Percentiles rank a stretch among this genome's conserved stretches.
Conservation (phyloP, 2,888 invertebrate genomes). For the Chrysolina americana region DNA sequence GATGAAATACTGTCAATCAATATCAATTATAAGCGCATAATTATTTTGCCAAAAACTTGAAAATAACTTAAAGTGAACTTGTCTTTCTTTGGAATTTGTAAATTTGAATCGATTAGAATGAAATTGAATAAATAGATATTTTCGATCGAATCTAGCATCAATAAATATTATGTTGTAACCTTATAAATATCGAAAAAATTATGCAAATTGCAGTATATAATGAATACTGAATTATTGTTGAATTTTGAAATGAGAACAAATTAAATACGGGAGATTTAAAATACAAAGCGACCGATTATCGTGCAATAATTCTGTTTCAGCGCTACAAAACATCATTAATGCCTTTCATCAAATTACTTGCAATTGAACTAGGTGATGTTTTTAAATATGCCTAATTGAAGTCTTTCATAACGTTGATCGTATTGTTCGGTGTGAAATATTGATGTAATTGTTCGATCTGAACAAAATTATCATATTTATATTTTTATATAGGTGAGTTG, state of each 20-base stretch:
- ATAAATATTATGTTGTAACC: not conserved
- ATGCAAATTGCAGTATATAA: not conserved
- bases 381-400: not conserved
- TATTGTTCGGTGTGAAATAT: constrained; percentile 10
- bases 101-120: too few relatives aligned
- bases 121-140: too few relatives aligned
- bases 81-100: too few relatives aligned
- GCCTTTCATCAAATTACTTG: not conserved
- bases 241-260: constrained; percentile 3
- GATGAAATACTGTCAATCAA: too few relatives aligned
- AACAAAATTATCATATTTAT: not conserved
- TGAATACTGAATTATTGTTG: not conserved
- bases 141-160: too few relatives aligned
- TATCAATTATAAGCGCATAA: too few relatives aligned
- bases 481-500: not conserved
- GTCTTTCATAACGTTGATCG: not conserved
- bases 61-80: too few relatives aligned
- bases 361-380: constrained; percentile 11
- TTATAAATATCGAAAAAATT: too few relatives aligned
- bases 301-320: not conserved
- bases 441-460: not conserved
- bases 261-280: not conserved
- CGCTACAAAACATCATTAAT: not conserved
- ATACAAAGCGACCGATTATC: constrained; percentile 3
- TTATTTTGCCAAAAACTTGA: too few relatives aligned